Conservation (phyloP, 2,888 invertebrate genomes). For the Cephus nigrinus region DNA sequence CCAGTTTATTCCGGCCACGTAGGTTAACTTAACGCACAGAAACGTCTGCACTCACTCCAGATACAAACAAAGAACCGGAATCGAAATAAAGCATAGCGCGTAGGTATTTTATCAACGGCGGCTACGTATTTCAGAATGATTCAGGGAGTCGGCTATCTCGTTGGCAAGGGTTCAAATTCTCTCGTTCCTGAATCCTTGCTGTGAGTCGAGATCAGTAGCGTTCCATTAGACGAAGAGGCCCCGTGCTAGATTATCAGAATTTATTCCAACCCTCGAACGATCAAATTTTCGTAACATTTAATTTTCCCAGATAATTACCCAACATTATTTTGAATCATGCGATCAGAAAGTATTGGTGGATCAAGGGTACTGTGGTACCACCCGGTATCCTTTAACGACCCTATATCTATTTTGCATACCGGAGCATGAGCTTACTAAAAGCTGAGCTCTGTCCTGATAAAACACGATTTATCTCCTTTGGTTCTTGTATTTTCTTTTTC, state of each 20-base stretch:
- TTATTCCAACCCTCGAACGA: not conserved
- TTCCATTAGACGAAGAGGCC: not conserved
- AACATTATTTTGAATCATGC: not conserved
- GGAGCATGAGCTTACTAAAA: not conserved
- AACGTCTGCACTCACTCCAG: not conserved
- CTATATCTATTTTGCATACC: not conserved
- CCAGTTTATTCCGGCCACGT: not conserved
- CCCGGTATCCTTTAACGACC: not conserved
- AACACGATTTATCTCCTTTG: not conserved
- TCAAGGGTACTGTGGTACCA: not conserved
- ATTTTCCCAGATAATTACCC: not conserved
- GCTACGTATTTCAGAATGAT: slow-evolving; percentile 31
- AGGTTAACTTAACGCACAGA: not conserved
- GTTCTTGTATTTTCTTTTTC: not conserved
- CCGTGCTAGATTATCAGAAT: not conserved
- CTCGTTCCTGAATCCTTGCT: slow-evolving; percentile 15
- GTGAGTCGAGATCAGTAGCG: not conserved
- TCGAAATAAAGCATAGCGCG: slow-evolving; percentile 14
- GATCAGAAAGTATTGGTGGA: not conserved
- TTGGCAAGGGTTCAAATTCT: slow-evolving; percentile 37
- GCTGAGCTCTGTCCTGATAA: not conserved
- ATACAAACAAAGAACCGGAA: not conserved
- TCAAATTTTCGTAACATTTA: not conserved
- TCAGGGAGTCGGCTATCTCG: slow-evolving; percentile 28
- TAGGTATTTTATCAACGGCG: slow-evolving; percentile 16